A percentile compares a stretch with the other conserved stretches of the same genome.
Evolutionary conservation across 1,140 invertebrate genomes (phyloP).

Genomic region (Papilio machaon): DNA sequence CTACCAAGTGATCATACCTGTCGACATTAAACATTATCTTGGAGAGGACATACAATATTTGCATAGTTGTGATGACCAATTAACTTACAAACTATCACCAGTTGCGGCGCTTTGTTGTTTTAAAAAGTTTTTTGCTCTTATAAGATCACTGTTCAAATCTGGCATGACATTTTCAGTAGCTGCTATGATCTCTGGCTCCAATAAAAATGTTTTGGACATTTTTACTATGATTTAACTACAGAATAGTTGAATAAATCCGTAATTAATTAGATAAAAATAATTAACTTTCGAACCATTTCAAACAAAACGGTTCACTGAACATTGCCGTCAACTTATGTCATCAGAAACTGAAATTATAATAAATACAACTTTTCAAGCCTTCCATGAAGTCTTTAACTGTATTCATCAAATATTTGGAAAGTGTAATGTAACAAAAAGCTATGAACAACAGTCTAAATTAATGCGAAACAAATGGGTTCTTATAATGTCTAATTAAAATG

Average conservation of each 20-base stretch:
- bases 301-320: not conserved
- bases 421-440: not conserved
- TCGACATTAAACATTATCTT: not conserved
- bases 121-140: constrained; percentile 74
- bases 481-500: not conserved
- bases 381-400: not conserved
- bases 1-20: constrained; percentile 86
- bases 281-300: not conserved
- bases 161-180: constrained; percentile 76
- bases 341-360: not conserved
- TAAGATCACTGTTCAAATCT: constrained; percentile 71
- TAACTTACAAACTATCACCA: constrained; percentile 70
- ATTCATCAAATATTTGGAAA: not conserved
- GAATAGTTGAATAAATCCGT: not conserved
- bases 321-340: not conserved
- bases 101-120: constrained; percentile 75
- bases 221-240: constrained; percentile 39
- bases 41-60: not conserved
- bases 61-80: not conserved
- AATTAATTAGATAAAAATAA: not conserved
- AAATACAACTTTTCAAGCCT: not conserved
- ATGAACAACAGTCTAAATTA: not conserved
- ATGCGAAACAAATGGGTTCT: not conserved
- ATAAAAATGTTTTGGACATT: constrained; percentile 71
- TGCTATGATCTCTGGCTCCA: constrained; percentile 76